Base-by-base conservation (phyloP, 2,888 invertebrate genomes). In the Calliphora vomitoria region DNA sequence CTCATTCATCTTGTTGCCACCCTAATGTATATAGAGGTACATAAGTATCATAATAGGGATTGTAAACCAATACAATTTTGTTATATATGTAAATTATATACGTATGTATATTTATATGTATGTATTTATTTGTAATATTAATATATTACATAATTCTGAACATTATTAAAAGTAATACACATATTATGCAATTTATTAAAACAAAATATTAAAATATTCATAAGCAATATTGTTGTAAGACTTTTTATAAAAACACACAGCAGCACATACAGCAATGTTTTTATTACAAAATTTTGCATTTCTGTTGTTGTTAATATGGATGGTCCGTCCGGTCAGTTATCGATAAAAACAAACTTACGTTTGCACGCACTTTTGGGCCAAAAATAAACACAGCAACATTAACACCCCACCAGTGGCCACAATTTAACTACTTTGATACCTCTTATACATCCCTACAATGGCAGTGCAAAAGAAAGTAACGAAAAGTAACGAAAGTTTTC, bases 161-260 rank as follows among this genome's bases (percentile, higher is more conserved):
- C 15, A n/a, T 11, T 66, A 53, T 74, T 68, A 31, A 44, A 78
- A 53, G 58, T 35, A 55, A 41, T 15, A 11, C 41, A 38, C 13
- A 55, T 64, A 41, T 87, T 87, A 87, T 85, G 87, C 74, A 87
- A 87, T 75, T 75, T 38, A 71, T 72, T 60, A 13, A 62, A 78
- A 58, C 0, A 41, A 84, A 87, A 78, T 78, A 87, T 78, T 82
- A 31, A 82, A 78, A 85, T 60, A 74, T 79, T 76, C 84, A 84
- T 74, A 84, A 82, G 20, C 53, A 69, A 58, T 60, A 50, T 31
- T n/a, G 4, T 72, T 64, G 38, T 50, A 35, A 31, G 15, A 58
- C 10, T 8, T 55, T 50, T 68, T n/a, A n/a, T 18, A 13, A 11
- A 41, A 41, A 18, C 41, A 38, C 44, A 44, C 5, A 68, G 35